phyloP scores from a whole-genome alignment of 2,888 invertebrate genomes.

The Seladonia tumulorum region DNA sequence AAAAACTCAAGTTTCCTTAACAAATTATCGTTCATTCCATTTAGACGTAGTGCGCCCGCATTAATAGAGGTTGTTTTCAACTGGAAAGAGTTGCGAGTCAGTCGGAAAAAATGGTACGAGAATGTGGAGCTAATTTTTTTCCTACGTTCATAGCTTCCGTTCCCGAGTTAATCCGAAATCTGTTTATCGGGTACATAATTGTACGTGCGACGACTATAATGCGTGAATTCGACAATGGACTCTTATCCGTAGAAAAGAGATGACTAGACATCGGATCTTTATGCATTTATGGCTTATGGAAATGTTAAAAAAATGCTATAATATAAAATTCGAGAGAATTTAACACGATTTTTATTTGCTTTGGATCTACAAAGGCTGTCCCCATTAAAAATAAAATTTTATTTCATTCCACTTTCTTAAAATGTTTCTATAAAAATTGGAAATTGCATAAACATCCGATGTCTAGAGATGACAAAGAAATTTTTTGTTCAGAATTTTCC shows the following conservation, averaged over 20 bases:
- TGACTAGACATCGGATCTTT: too few relatives aligned
- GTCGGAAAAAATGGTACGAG: background rate
- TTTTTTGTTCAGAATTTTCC: background rate
- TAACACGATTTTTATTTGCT: too few relatives aligned
- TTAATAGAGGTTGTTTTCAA: background rate
- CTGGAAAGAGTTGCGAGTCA: background rate
- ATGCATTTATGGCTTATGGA: too few relatives aligned
- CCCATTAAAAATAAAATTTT: too few relatives aligned
- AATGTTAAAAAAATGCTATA: too few relatives aligned
- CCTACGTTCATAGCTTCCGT: background rate
- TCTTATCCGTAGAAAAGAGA: background rate
- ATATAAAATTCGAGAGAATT: too few relatives aligned
- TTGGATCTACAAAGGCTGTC: too few relatives aligned
- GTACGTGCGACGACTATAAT: background rate
- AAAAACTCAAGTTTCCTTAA: background rate
- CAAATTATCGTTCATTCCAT: background rate
- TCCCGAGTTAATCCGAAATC: background rate
- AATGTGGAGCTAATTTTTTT: too few relatives aligned
- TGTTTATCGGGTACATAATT: background rate
- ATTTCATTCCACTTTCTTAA: too few relatives aligned
- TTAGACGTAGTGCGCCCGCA: background rate
- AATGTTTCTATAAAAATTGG: too few relatives aligned
- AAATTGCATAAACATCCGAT: too few relatives aligned
- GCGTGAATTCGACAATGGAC: background rate
- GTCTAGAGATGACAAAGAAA: background rate